Percentiles rank a stretch among this genome's conserved stretches.
Conservation (phyloP, 2,888 invertebrate species). For the Pheosia tremula region DNA sequence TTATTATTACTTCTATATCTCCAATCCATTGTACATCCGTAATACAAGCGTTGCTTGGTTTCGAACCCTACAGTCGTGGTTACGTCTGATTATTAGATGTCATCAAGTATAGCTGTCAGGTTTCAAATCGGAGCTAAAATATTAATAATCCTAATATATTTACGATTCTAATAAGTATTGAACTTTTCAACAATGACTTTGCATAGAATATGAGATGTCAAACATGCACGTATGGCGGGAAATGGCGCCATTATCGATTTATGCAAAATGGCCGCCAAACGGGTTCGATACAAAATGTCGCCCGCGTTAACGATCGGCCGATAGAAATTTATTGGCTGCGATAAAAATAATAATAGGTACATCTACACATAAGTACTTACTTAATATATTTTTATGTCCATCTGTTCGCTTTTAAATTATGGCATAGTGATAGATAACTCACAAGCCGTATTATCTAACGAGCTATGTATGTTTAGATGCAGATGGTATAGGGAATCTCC, state of each 20-base stretch:
- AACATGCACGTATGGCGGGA: conserved; percentile 1
- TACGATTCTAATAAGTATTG: not conserved
- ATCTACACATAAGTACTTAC: not conserved
- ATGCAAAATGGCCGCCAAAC: conserved; percentile 31
- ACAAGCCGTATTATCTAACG: no score
- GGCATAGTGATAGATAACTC: no score
- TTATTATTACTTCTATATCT: no score
- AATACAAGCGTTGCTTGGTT: no score
- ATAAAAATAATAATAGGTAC: conserved; percentile 3
- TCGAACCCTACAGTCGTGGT: no score
- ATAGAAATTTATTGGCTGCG: conserved; percentile 10
- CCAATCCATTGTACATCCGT: not conserved
- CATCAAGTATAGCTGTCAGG: not conserved
- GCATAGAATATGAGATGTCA: not conserved
- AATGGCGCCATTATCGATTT: conserved; percentile 9
- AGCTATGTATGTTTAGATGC: no score
- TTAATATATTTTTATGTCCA: no score
- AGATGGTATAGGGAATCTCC: no score
- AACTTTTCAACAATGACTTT: not conserved
- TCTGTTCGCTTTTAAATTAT: no score
- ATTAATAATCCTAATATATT: not conserved
- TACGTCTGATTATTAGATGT: no score
- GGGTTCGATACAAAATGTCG: conserved; percentile 33
- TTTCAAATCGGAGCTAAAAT: not conserved
- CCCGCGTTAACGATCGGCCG: conserved; percentile 8